Conservation (phyloP, 2,113 vertebrate species). For the Sapajus apella region DNA sequence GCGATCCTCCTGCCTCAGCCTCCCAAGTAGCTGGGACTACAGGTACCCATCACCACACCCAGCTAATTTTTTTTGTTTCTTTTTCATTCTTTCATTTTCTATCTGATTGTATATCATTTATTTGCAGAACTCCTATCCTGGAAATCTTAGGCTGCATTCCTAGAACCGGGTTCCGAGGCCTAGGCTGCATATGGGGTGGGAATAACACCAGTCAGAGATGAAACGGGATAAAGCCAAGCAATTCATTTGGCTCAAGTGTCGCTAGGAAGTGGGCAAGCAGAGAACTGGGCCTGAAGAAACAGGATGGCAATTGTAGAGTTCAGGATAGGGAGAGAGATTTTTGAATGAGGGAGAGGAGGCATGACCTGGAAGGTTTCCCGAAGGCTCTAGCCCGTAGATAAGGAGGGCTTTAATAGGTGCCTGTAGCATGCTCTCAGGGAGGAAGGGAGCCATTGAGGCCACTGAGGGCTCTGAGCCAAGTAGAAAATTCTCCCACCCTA, state of each 20-base stretch:
- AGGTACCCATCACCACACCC: no score
- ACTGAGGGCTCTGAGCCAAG: not conserved
- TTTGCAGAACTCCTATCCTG: not conserved
- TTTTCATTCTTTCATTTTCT: not conserved
- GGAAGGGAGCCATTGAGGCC: not conserved
- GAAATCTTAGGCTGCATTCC: not conserved
- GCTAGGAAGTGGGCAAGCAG: not conserved
- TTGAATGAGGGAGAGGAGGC: not conserved
- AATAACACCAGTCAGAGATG: not conserved
- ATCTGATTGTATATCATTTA: not conserved
- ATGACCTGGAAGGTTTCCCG: not conserved
- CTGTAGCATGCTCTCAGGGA: not conserved
- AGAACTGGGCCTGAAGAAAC: not conserved
- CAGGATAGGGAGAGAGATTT: not conserved
- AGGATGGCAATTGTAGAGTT: not conserved
- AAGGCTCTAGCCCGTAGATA: not conserved
- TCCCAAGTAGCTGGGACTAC: no score
- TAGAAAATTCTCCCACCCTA: not conserved
- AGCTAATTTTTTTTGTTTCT: no score
- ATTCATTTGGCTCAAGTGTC: not conserved
- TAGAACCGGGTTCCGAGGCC: not conserved
- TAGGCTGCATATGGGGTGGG: not conserved
- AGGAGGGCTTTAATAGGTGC: not conserved
- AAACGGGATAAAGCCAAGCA: not conserved
- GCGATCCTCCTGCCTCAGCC: no score